phyloP scores from a whole-genome alignment of 2,113 vertebrate species.

The Hemichromis elongatus region DNA sequence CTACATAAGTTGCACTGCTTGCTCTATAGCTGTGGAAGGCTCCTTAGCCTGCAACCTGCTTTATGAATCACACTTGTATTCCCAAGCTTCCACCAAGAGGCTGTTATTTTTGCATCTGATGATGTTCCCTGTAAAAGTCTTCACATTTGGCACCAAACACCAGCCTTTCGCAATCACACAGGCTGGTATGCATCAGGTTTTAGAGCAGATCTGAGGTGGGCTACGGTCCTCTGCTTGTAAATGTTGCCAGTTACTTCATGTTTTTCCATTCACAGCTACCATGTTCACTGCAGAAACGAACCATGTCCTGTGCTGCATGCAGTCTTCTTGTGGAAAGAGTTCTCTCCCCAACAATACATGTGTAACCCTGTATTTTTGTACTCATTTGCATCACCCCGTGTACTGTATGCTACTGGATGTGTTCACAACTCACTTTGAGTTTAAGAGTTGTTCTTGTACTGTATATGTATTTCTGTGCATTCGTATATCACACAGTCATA shows the following conservation, averaged over 20 bases:
- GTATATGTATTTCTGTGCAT: slow-evolving; percentile 36
- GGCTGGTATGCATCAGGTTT: background rate
- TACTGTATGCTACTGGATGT: slow-evolving; percentile 45
- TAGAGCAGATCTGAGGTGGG: background rate
- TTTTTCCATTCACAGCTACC: background rate
- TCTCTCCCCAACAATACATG: background rate
- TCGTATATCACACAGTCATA: slow-evolving; percentile 38
- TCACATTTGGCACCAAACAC: background rate
- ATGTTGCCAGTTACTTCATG: background rate
- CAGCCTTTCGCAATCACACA: background rate
- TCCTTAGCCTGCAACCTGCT: background rate
- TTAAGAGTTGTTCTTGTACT: slow-evolving; percentile 33
- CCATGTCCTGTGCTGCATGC: background rate
- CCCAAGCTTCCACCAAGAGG: background rate
- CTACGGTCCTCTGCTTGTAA: background rate
- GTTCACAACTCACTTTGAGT: background rate
- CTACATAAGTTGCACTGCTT: background rate
- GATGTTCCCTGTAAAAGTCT: background rate
- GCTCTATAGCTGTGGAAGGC: background rate
- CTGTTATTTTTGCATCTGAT: background rate
- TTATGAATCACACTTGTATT: background rate
- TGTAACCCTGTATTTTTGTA: background rate
- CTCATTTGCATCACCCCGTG: slow-evolving; percentile 11
- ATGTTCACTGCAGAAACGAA: background rate
- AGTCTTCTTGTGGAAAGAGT: slow-evolving; percentile 4